phyloP scores from a whole-genome alignment of 2,113 vertebrate genomes.

The Myrmecophaga tridactyla region DNA sequence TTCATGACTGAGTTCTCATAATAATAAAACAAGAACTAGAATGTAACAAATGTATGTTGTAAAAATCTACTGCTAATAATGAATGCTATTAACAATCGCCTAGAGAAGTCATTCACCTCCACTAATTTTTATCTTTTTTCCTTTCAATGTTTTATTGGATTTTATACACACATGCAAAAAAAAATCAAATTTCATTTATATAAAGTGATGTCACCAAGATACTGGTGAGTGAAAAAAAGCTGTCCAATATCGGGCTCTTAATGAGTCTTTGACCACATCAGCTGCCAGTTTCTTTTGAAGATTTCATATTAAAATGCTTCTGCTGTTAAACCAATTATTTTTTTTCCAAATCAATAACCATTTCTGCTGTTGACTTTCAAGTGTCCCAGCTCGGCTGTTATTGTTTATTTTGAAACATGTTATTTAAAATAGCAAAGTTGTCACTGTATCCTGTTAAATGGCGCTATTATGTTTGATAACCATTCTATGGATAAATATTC shows the following conservation, averaged over 20 bases:
- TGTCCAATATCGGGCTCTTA: constrained; percentile 70
- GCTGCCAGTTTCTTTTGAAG: constrained; percentile 74
- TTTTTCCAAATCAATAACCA: constrained; percentile 70
- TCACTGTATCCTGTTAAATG: constrained; percentile 52
- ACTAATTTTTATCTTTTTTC: constrained; percentile 58
- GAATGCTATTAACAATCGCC: neutral
- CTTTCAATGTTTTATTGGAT: constrained; percentile 56
- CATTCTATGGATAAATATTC: neutral
- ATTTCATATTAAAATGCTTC: constrained; percentile 75
- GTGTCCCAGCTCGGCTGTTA: constrained; percentile 44
- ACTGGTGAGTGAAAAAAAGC: constrained; percentile 46
- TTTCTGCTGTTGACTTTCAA: constrained; percentile 66
- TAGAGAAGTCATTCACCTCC: constrained; percentile 53
- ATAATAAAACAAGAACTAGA: constrained; percentile 20
- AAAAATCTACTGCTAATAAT: constrained; percentile 18
- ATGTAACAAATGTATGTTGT: neutral
- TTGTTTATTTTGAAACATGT: constrained; percentile 64
- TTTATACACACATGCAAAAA: constrained; percentile 1
- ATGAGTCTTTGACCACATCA: constrained; percentile 70
- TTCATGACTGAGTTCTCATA: neutral
- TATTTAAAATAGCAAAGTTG: constrained; percentile 65
- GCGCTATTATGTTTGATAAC: constrained; percentile 45
- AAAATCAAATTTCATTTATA: constrained; percentile 67
- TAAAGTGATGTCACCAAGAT: constrained; percentile 61
- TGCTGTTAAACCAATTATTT: constrained; percentile 77